Evolutionary conservation across 2,888 invertebrate genomes (phyloP), one percentile per base, ranked within the genome.

Genomic region (Amiota communis): DNA sequence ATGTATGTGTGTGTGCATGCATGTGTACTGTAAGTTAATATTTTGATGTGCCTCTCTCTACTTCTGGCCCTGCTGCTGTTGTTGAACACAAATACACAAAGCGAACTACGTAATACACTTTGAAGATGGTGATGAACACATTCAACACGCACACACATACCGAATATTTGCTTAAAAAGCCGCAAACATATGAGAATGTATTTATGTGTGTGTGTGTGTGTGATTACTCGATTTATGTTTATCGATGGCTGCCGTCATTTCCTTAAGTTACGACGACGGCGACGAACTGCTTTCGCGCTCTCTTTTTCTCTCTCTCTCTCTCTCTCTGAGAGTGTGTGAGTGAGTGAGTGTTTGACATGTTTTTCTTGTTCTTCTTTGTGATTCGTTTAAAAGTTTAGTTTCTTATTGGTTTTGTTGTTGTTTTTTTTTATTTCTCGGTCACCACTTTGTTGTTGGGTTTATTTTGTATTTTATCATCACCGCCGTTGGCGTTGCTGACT

Each of bases 261-360:
- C 57, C 57, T 64, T 57, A 49, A 23, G 53, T 74, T 69, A 70
- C 72, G 47, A 71, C 70, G 20, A 74, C 74, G 73, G 73, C 69
- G 72, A 67, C n/a, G n/a, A 74, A 75, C 72, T 81, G 74, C 61
- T 77, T 67, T 72, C 70, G 72, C 67, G 70, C 67, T 71, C 72
- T 64, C 63, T 71, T 53, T 53, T 53, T n/a, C 53, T 57, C 46
- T 13, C 11, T 47, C 15, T 46, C 4, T 36, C 53, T 57, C 46
- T 13, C 11, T 47, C 15, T 46, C 4, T 36, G n/a, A n/a, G n/a
- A 23, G 23, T 23, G 23, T 2, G 23, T 23, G 23, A 23, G 36
- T 36, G 36, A 6, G 36, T 36, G 36, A 36, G 36, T 6, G 6
- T 36, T 36, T 36, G 36, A 36, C 36, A 71, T 51, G 47, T 71